Evolutionary conservation across 1,140 invertebrate species (phyloP).

Genomic region (Augochlora pura): DNA sequence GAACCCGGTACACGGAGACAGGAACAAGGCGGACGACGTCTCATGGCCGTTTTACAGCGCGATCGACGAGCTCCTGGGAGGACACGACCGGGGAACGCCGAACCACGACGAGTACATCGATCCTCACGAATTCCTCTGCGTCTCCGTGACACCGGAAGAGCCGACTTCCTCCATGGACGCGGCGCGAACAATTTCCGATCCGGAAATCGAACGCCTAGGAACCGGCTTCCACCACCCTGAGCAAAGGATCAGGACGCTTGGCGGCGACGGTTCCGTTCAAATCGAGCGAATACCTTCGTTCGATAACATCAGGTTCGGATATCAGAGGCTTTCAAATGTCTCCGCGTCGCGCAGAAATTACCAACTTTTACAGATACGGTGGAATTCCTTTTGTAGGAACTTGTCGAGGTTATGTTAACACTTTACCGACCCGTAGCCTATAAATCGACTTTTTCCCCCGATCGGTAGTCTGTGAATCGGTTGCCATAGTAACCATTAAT

Average conservation of each 20-base stretch:
- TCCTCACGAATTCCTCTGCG: slow-evolving; percentile 69
- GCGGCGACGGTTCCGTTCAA: not conserved
- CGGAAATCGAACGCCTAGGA: slow-evolving; percentile 38
- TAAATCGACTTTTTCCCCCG: too few species aligned
- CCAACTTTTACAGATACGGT: too few species aligned
- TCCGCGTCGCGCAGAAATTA: too few species aligned
- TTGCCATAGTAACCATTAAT: too few species aligned
- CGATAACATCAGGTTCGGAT: not conserved
- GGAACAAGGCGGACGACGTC: slow-evolving; percentile 72
- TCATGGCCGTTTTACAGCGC: slow-evolving; percentile 73
- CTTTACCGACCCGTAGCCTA: too few species aligned
- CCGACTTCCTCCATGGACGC: slow-evolving; percentile 43
- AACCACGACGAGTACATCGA: slow-evolving; percentile 67
- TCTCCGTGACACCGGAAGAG: slow-evolving; percentile 65
- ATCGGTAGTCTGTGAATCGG: too few species aligned
- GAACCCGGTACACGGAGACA: slow-evolving; percentile 72
- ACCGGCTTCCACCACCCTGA: not conserved
- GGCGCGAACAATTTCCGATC: slow-evolving; percentile 17
- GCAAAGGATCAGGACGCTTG: not conserved
- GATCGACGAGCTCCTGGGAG: slow-evolving; percentile 69
- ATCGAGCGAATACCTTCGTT: slow-evolving; percentile 1
- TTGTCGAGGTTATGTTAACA: too few species aligned
- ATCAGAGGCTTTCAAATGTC: too few species aligned
- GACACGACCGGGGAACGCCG: slow-evolving; percentile 51
- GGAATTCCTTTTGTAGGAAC: too few species aligned